Conservation (phyloP, 2,888 invertebrate genomes). For the Dynastes maya region DNA sequence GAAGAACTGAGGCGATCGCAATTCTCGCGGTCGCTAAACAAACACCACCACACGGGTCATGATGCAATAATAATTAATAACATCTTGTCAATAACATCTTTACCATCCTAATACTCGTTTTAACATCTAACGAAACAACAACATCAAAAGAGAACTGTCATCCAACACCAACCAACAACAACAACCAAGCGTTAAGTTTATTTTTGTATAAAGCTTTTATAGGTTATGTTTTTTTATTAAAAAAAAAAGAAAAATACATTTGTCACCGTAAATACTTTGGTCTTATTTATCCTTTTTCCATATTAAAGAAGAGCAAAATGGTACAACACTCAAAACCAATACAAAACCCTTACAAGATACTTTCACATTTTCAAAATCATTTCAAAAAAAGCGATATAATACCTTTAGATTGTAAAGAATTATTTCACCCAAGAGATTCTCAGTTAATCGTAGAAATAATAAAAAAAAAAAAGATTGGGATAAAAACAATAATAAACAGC, state of each 20-base stretch:
- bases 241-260: constrained; percentile 70
- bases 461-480: too few relatives aligned
- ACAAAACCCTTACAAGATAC: too few relatives aligned
- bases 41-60: constrained; percentile 67
- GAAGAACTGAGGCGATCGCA: constrained; percentile 57
- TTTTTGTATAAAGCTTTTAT: constrained; percentile 72
- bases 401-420: too few relatives aligned
- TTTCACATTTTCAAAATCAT: too few relatives aligned
- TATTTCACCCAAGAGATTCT: too few relatives aligned
- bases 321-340: too few relatives aligned
- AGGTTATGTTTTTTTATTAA: constrained; percentile 67
- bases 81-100: constrained; percentile 1
- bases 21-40: constrained; percentile 51
- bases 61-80: constrained; percentile 64
- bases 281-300: constrained; percentile 53
- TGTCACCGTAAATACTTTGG: constrained; percentile 70
- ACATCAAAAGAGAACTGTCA: constrained; percentile 39
- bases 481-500: too few relatives aligned
- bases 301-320: too few relatives aligned
- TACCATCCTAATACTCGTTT: constrained; percentile 15
- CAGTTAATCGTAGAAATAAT: too few relatives aligned
- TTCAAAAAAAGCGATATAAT: too few relatives aligned
- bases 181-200: constrained; percentile 59
- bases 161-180: constrained; percentile 32
- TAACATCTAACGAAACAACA: constrained; percentile 13